Conservation (phyloP, 2,113 vertebrate species). For the Thunnus maccoyii region DNA sequence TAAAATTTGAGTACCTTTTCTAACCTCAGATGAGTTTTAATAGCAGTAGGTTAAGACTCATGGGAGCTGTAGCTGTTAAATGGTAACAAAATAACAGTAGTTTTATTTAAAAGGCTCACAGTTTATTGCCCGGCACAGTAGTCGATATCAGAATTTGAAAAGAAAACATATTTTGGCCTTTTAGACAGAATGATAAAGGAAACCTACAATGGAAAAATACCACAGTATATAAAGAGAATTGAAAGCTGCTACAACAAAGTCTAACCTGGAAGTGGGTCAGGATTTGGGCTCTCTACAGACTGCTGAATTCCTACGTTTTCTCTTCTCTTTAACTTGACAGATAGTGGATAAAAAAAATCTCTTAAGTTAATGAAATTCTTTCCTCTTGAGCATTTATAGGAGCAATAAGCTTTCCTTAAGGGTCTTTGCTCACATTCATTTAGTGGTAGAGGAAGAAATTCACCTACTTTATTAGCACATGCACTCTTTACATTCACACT, state of each 20-base stretch:
- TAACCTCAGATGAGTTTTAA: too few species aligned
- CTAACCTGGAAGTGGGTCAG: slow-evolving; percentile 13
- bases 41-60: neutral
- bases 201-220: neutral
- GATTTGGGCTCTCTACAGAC: neutral
- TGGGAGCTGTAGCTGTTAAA: neutral
- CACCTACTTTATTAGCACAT: neutral
- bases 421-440: slow-evolving; percentile 17
- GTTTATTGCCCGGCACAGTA: neutral
- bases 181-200: neutral
- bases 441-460: slow-evolving; percentile 6
- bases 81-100: neutral
- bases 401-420: slow-evolving; percentile 31
- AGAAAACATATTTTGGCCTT: neutral
- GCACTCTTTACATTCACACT: neutral
- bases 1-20: neutral
- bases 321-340: slow-evolving; percentile 6
- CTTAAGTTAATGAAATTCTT: slow-evolving; percentile 52
- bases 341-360: slow-evolving; percentile 32
- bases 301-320: slow-evolving; percentile 44
- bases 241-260: neutral
- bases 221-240: neutral
- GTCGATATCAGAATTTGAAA: too few species aligned
- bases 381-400: slow-evolving; percentile 36
- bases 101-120: neutral